phyloP scores from a whole-genome alignment of 2,797 vertebrate genomes.

The Sphenodon punctatus region DNA sequence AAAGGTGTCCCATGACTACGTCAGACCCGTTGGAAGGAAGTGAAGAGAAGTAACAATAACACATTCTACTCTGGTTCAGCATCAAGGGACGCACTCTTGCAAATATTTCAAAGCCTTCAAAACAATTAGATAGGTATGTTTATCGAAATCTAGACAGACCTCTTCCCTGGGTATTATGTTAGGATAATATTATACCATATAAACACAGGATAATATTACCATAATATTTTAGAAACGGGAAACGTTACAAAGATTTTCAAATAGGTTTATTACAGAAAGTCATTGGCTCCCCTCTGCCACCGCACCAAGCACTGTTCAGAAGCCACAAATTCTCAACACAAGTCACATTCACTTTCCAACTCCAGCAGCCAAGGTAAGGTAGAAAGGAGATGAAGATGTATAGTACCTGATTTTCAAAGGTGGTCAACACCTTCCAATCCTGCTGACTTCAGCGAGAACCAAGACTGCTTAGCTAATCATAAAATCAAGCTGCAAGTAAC shows the following conservation, averaged over 20 bases:
- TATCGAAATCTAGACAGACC: too few species aligned
- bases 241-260: neutral
- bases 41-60: neutral
- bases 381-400: neutral
- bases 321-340: neutral
- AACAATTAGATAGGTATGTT: neutral
- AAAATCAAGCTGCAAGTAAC: neutral
- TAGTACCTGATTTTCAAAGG: neutral
- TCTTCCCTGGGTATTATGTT: too few species aligned
- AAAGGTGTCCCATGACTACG: too few species aligned
- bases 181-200: too few species aligned
- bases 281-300: accelerated
- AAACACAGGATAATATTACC: too few species aligned
- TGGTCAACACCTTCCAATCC: neutral
- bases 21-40: too few species aligned
- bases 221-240: neutral
- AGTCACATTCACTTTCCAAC: neutral
- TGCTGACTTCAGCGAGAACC: neutral
- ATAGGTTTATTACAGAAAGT: neutral
- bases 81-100: neutral
- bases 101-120: neutral
- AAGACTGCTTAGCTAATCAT: neutral
- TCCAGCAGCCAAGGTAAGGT: neutral
- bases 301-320: neutral
- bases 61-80: neutral